A percentile compares a stretch with the other conserved stretches of the same genome.
Conservation (phyloP, 2,113 vertebrate species). For the Gracilinanus agilis region DNA sequence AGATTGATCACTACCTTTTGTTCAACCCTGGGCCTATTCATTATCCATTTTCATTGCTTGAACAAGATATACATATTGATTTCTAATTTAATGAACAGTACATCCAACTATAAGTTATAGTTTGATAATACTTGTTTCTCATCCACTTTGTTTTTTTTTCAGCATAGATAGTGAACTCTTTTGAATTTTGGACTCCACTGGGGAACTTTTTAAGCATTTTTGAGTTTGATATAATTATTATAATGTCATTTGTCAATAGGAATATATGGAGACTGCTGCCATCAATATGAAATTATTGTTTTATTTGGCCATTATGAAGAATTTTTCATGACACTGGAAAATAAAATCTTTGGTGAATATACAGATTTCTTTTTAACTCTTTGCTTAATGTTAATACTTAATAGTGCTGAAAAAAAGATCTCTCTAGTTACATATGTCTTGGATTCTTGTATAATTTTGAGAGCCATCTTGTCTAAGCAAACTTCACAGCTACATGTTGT, state of each 20-base stretch:
- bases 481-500: neutral
- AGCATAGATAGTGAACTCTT: too few relatives aligned
- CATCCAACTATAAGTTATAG: too few relatives aligned
- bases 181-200: too few relatives aligned
- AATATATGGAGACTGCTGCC: neutral
- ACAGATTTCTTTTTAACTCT: neutral
- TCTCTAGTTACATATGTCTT: neutral
- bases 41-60: too few relatives aligned
- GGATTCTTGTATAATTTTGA: neutral
- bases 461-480: neutral
- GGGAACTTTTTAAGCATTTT: neutral
- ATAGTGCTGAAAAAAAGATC: neutral
- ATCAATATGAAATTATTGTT: neutral
- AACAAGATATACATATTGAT: too few relatives aligned
- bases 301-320: neutral
- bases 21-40: too few relatives aligned
- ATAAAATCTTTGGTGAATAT: neutral
- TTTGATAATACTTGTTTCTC: too few relatives aligned
- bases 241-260: neutral
- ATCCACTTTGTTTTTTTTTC: too few relatives aligned
- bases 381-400: neutral
- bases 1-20: too few relatives aligned
- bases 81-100: too few relatives aligned
- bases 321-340: neutral
- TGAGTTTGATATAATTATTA: neutral